Evolutionary conservation across 2,797 vertebrate genomes (phyloP).

Genomic region (Masticophis lateralis): DNA sequence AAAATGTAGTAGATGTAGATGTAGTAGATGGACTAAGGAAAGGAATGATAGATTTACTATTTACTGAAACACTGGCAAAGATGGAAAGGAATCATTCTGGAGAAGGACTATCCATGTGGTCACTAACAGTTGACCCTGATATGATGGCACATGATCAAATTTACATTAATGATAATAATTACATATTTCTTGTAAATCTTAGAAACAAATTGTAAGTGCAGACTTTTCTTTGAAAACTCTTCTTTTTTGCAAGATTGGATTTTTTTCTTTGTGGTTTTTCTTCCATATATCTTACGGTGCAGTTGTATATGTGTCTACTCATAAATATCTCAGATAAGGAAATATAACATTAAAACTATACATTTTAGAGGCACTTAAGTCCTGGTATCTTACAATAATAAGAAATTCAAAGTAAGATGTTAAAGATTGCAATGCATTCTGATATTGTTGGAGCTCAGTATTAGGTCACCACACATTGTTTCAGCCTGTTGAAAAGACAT

Average conservation of each 20-base stretch:
- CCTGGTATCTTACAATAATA: neutral
- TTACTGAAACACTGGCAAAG: neutral
- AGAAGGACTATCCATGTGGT: neutral
- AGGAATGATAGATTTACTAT: neutral
- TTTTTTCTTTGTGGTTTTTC: slow-evolving; percentile 3
- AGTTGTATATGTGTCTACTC: neutral
- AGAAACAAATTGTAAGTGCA: neutral
- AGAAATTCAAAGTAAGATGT: neutral
- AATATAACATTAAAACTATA: neutral
- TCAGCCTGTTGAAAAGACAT: neutral
- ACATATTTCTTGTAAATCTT: neutral
- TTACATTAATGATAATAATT: neutral
- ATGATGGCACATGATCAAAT: neutral
- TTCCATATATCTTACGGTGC: neutral
- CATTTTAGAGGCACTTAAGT: neutral
- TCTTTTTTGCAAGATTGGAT: neutral
- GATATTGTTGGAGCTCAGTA: neutral
- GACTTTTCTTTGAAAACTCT: neutral
- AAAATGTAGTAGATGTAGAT: neutral
- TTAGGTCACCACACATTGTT: neutral
- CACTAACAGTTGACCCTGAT: neutral
- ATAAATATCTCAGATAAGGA: neutral
- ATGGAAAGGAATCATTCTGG: neutral
- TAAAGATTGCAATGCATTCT: neutral
- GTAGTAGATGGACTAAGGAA: neutral